Percentiles rank a stretch among this genome's conserved stretches.
Conservation (phyloP, 2,888 invertebrate genomes). For the Protodeltote pygarga region DNA sequence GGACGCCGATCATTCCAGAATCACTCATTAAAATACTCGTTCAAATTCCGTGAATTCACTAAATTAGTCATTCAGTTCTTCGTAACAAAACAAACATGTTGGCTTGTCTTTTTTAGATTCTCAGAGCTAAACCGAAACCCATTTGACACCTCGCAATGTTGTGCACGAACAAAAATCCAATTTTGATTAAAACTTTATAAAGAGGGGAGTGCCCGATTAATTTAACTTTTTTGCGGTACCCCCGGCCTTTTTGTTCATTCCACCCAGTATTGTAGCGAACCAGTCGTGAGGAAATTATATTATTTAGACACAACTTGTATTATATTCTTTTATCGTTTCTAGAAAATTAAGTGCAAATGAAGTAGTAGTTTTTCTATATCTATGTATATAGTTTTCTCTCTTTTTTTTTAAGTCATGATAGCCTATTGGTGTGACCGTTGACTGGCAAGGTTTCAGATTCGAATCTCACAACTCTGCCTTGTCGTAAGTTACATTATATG, state of each 20-base stretch:
- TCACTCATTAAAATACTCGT: slow-evolving; percentile 4
- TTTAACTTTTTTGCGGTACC: slow-evolving; percentile 65
- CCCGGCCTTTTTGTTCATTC: slow-evolving; percentile 32
- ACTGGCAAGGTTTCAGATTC: too few relatives aligned
- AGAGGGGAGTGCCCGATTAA: slow-evolving; percentile 61
- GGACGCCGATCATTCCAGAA: too few relatives aligned
- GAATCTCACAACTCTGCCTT: too few relatives aligned
- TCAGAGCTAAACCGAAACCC: slow-evolving; percentile 30
- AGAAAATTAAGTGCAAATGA: background rate
- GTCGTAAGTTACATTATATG: too few relatives aligned
- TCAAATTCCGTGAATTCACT: slow-evolving; percentile 13
- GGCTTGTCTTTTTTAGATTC: slow-evolving; percentile 34
- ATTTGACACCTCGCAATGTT: slow-evolving; percentile 49
- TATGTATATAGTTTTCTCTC: too few relatives aligned
- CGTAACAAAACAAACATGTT: slow-evolving; percentile 26
- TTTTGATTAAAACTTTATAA: slow-evolving; percentile 70
- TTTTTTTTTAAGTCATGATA: too few relatives aligned
- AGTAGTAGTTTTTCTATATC: background rate
- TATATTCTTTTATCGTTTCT: slow-evolving; percentile 1
- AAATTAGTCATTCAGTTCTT: slow-evolving; percentile 9
- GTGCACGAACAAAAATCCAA: slow-evolving; percentile 55
- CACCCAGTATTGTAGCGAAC: slow-evolving; percentile 33
- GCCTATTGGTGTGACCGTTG: too few relatives aligned
- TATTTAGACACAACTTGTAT: slow-evolving; percentile 29
- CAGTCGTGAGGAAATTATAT: slow-evolving; percentile 34